phyloP scores from a whole-genome alignment of 2,113 vertebrate genomes.

The Propithecus coquereli region DNA sequence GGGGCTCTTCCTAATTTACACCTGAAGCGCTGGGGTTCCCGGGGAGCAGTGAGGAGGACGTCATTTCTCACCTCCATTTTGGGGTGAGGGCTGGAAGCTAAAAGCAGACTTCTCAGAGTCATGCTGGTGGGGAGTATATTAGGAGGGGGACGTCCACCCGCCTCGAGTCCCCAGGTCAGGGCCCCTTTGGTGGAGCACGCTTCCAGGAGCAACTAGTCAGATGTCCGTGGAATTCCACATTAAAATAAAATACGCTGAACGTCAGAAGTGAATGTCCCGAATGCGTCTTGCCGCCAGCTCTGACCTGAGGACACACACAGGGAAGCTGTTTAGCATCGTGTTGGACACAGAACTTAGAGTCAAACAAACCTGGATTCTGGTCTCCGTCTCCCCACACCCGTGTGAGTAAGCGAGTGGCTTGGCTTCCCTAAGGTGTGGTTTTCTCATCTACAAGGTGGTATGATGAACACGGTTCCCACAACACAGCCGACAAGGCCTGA shows the following conservation, averaged over 20 bases:
- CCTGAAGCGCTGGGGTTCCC: background rate
- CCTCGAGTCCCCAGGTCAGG: background rate
- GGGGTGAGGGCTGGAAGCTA: background rate
- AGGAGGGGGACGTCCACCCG: accelerated
- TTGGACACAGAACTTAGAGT: background rate
- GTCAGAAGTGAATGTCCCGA: background rate
- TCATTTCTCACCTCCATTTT: background rate
- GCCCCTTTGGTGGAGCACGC: background rate
- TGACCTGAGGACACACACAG: background rate
- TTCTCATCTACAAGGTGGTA: background rate
- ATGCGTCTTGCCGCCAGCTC: accelerated
- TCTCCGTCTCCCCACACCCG: accelerated
- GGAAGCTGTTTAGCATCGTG: accelerated
- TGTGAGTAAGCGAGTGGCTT: background rate
- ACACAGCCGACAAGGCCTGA: accelerated
- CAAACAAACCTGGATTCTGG: background rate
- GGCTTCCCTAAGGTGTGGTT: accelerated
- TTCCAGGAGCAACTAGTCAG: background rate
- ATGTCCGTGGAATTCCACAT: accelerated
- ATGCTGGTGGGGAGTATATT: background rate
- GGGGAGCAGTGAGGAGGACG: background rate
- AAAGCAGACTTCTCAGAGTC: background rate
- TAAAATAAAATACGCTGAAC: background rate
- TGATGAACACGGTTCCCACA: background rate
- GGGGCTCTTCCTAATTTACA: background rate